Evolutionary conservation across 2,888 invertebrate species (phyloP), one percentile per base, ranked within the genome.

Genomic region (Hirtodrosophila trivittata): DNA sequence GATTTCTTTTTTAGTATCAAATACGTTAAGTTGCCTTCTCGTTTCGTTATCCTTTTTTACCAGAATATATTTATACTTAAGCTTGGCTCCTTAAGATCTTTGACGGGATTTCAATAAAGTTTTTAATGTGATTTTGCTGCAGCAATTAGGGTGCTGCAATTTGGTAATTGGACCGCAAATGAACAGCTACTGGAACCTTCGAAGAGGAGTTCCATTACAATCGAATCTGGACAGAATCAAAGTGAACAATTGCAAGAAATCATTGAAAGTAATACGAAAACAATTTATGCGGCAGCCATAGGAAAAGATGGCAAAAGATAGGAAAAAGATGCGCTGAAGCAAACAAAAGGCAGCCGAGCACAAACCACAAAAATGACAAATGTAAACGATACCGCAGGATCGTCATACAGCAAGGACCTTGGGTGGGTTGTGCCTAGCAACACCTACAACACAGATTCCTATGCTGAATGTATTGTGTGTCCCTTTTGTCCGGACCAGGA

Each of bases 301-400:
- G 41, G 12, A 13, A 52, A 43, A 58, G 60, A 60, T 45, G 66
- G 50, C 46, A 30, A 16, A 10, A 10, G 32, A 32, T 10, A 10
- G n/a, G n/a, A 37, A 12, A 51, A 42, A 57, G 66, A 60, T 43
- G 66, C 12, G 16, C 7, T 13, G 25, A 21, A 9, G 25, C 42
- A 47, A 49, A 77, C 65, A 74, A 77, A 57, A 43, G 66, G 41
- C 42, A 60, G 54, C 18, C 59, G 30, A 59, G 51, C 49, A 37
- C 46, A 76, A 80, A 80, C 80, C 80, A 62, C 80, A 80, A 62
- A 66, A 76, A 74, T 69, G 80, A 80, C 75, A 83, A 83, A 77
- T 77, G 77, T 68, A 77, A 80, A 63, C 83, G 80, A 55, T 54
- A 73, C 78, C 66, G 55, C 71, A 69, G 74, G 64, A 55, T 32